Percentiles rank a stretch among this genome's conserved stretches.
These are phyloP conservation scores for Carcharodon carcharias DNA, from an alignment of 2,797 vertebrate species.

Conservation along the genomic window DNA sequence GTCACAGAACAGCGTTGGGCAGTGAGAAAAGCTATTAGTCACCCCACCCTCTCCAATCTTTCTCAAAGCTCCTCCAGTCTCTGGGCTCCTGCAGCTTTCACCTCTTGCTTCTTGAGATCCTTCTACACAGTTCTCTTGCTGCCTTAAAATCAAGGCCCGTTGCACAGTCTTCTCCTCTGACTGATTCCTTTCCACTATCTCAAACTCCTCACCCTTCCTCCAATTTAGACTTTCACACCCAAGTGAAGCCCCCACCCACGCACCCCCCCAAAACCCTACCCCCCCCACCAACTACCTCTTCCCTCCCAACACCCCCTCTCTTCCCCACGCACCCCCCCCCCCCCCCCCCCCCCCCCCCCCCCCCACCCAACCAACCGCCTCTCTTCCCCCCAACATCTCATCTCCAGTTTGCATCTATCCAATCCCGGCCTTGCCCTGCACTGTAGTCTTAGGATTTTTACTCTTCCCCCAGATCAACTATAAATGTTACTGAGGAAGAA, in stretches of 20 bases:
- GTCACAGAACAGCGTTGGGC: background rate
- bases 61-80: background rate
- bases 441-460: background rate
- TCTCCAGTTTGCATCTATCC: background rate
- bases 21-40: background rate
- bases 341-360: too few relatives aligned
- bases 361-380: too few relatives aligned
- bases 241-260: background rate
- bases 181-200: background rate
- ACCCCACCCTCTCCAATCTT: background rate
- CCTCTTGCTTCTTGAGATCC: too few relatives aligned
- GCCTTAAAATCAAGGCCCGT: background rate
- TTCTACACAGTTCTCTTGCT: background rate
- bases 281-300: too few relatives aligned
- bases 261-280: too few relatives aligned
- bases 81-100: background rate
- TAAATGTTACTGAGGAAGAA: background rate
- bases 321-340: too few relatives aligned
- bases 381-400: too few relatives aligned
- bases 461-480: background rate
- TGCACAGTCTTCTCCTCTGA: background rate
- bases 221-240: background rate
- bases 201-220: background rate
- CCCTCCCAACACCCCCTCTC: too few relatives aligned
- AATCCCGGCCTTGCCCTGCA: background rate